These are phyloP conservation scores for Euphydryas editha DNA, from an alignment of 2,888 invertebrate species.

Conservation along the genomic window DNA sequence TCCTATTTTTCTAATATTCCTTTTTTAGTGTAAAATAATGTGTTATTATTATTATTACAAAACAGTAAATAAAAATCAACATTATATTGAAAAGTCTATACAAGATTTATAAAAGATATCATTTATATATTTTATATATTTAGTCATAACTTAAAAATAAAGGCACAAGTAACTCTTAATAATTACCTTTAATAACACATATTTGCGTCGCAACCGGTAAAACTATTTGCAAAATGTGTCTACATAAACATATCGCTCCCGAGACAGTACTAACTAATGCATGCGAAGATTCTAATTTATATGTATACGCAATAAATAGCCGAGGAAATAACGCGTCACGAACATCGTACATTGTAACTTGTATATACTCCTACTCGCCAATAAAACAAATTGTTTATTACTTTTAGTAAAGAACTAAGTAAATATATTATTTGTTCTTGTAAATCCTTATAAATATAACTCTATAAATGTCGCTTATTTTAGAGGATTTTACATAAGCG, in stretches of 20 bases:
- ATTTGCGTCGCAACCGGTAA: slow-evolving; percentile 20
- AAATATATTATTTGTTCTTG: slow-evolving; percentile 30
- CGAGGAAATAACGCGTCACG: slow-evolving; percentile 31
- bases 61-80: background rate
- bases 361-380: slow-evolving; percentile 26
- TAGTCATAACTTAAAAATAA: slow-evolving; percentile 12
- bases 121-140: background rate
- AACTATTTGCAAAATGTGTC: slow-evolving; percentile 34
- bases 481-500: slow-evolving; percentile 11
- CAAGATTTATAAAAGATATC: background rate
- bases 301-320: slow-evolving; percentile 31
- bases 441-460: slow-evolving; percentile 19
- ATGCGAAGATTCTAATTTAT: slow-evolving; percentile 34
- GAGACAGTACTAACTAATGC: slow-evolving; percentile 27
- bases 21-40: too few relatives aligned
- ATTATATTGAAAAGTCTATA: background rate
- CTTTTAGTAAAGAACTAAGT: slow-evolving; percentile 30
- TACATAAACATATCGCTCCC: slow-evolving; percentile 28
- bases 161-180: slow-evolving; percentile 8
- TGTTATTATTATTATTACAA: too few relatives aligned
- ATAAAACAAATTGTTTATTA: slow-evolving; percentile 37
- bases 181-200: slow-evolving; percentile 27
- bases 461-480: slow-evolving; percentile 6
- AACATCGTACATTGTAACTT: slow-evolving; percentile 31
- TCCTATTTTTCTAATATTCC: too few relatives aligned